phyloP scores from a whole-genome alignment of 2,113 vertebrate genomes.

The Leucopternis melanops region DNA sequence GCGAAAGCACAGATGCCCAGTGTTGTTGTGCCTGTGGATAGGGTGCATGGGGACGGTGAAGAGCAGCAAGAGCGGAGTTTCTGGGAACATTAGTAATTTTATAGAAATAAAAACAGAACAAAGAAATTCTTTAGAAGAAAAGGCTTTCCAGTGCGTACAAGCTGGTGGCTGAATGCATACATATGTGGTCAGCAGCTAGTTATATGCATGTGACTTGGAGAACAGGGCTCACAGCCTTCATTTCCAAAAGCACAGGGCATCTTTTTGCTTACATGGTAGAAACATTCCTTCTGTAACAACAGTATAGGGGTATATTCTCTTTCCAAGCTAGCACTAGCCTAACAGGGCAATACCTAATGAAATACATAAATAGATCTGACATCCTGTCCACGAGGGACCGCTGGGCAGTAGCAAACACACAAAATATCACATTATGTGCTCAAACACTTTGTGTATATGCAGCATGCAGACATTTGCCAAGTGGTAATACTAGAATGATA shows the following conservation, averaged over 20 bases:
- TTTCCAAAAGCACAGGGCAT: neutral
- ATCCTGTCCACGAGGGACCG: neutral
- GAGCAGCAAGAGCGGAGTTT: too few relatives aligned
- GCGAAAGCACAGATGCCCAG: too few relatives aligned
- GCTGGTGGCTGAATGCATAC: neutral
- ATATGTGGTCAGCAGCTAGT: neutral
- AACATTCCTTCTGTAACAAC: neutral
- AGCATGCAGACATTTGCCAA: neutral
- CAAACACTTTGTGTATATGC: neutral
- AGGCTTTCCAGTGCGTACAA: neutral
- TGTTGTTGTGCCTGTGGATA: too few relatives aligned
- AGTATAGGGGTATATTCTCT: neutral
- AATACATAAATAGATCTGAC: conserved; percentile 55
- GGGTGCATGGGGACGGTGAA: too few relatives aligned
- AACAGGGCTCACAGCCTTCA: neutral
- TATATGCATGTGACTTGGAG: neutral
- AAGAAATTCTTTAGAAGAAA: neutral
- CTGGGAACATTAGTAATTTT: conserved; percentile 41
- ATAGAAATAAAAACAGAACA: conserved; percentile 47
- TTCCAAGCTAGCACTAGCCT: neutral
- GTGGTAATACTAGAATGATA: neutral
- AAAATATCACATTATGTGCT: neutral
- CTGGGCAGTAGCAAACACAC: conserved; percentile 10
- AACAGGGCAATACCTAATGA: conserved; percentile 48
- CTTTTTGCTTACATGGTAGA: neutral